Evolutionary conservation across 2,797 vertebrate species (phyloP), one percentile per base, ranked within the genome.

Genomic region (Eulemur coronatus): DNA sequence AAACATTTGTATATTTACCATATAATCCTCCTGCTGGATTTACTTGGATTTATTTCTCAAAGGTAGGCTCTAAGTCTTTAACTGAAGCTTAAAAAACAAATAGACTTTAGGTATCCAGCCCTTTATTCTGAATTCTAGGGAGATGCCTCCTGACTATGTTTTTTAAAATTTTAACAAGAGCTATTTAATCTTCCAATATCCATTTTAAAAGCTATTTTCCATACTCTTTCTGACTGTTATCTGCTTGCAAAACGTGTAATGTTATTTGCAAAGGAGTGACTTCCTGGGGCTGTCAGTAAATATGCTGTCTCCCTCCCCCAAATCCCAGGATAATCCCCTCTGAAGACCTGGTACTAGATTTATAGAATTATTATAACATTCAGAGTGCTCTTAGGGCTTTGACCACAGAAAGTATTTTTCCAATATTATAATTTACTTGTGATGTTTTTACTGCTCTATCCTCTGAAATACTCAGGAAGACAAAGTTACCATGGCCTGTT

Each of bases 1-100:
- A 70, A 96, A 76, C 76, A 85, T 81, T 55, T 91, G 38, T 96
- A 22, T 96, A 87, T 95, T 95, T 95, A 38, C 59, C 18, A 46
- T 38, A 48, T 88, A 96, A 90, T 89, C n/a, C 22, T 92, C 48
- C 87, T 78, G 65, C 70, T 78, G 61, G 73, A 88, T 97, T 97
- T 96, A 61, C 24, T 96, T 95, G 89, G 89, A 92, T 96, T 98
- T 95, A 96, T 41, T 96, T 94, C 59, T 96, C 94, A 91, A 89
- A 95, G 50, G 89, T 93, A 95, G 38, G 33, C 38, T 97, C 91
- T 96, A 84, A 95, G 33, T 97, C 94, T 96, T 87, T 95, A 98
- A 96, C 70, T 69, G 84, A 87, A 96, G 33, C 41, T 96, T 91
- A 33, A 82, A 89, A 95, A 85, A 43, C 15, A 97, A 96, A 91